Evolutionary conservation across 2,797 vertebrate genomes (phyloP), one percentile per base, ranked within the genome.

Genomic region (Lacerta bilineata): DNA sequence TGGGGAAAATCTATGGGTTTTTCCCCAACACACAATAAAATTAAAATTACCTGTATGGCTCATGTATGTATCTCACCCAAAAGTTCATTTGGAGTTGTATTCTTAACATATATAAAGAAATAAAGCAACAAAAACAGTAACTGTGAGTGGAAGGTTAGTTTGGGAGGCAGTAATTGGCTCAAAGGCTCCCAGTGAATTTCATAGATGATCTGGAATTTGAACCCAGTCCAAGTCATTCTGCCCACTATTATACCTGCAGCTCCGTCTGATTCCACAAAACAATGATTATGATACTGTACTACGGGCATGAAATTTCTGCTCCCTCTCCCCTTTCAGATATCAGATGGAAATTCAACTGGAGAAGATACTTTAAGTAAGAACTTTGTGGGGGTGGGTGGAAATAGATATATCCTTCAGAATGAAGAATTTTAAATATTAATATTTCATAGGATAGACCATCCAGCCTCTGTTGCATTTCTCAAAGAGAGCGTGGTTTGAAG

Each of bases 401-500:
- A 76, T 7, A 55, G 33, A 27, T 3, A 29, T 11, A 4, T 76
- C 55, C 23, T 9, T 76, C 15, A 76, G 4, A 41, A 55, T 17
- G 64, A 36, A 41, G 8, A 8, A 61, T 68, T 69, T 85, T 69
- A 2, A 85, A 74, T 17, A 1, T 10, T 41, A 64, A 18, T 9
- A 88, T 50, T 82, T 87, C 86, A 36, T 43, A 69, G 27, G 6
- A 4, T 55, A 55, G 20, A 84, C 20, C 23, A 55, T 75, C 11
- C 20, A 84, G 9, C 75, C 50, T 27, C 46, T 84, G 8, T 8
- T 20, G 3, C 17, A n/a, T 72, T 55, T 84, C 20, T 33, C 27
- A 81, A 4, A 43, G 69, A 66, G 1, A 1, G 23, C 71, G 75
- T 33, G 33, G 33, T 93, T 87, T 90, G 8, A n/a, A 85, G 25